Conservation (phyloP, 2,113 vertebrate species). For the Limnothrissa miodon region DNA sequence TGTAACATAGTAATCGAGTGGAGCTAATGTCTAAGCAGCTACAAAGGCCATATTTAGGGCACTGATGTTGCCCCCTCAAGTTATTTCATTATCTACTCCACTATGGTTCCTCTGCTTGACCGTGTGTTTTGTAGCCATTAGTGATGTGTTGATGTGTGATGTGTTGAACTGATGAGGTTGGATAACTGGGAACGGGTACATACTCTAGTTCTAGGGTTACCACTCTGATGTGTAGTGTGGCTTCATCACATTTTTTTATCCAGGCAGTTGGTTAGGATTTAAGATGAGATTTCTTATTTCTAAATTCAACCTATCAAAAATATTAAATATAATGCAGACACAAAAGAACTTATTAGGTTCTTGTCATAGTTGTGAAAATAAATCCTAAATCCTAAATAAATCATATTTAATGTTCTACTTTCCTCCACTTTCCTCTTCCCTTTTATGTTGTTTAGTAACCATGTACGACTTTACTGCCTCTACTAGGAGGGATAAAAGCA, state of each 20-base stretch:
- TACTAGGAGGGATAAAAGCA: neutral
- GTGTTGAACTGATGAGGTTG: neutral
- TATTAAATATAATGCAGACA: no score
- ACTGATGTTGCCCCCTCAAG: no score
- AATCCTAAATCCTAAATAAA: no score
- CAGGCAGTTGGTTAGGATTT: no score
- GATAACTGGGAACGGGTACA: neutral
- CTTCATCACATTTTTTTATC: neutral
- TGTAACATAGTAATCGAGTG: neutral
- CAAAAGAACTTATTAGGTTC: no score
- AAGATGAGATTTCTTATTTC: no score
- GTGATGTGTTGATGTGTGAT: neutral
- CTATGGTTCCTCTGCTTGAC: neutral
- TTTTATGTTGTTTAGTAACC: neutral
- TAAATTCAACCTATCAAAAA: no score
- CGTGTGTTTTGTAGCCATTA: neutral
- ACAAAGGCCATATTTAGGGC: neutral
- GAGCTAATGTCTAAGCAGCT: neutral
- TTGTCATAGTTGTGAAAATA: no score
- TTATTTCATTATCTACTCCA: no score
- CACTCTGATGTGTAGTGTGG: neutral
- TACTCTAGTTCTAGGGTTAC: neutral
- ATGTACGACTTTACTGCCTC: neutral
- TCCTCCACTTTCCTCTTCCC: no score
- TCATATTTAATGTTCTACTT: no score